These are phyloP conservation scores for Sitophilus oryzae DNA, from an alignment of 1,140 invertebrate species.

Conservation along the genomic window DNA sequence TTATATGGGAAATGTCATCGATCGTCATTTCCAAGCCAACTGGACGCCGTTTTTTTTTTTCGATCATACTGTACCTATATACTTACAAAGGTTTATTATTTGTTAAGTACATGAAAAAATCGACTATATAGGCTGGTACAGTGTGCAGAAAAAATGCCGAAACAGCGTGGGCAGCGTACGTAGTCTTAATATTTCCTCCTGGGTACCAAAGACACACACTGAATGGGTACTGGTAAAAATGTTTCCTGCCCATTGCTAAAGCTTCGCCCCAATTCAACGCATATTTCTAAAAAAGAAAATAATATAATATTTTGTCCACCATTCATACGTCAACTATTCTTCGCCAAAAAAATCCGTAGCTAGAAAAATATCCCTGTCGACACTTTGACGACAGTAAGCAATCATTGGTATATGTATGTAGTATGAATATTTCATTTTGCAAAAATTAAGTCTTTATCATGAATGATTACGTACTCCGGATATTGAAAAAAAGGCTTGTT, in stretches of 20 bases:
- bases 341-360: neutral
- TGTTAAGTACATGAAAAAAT: slow-evolving; percentile 58
- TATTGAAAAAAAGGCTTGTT: no score
- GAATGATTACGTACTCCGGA: no score
- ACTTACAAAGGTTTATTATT: slow-evolving; percentile 75
- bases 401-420: no score
- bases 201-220: slow-evolving; percentile 75
- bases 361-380: neutral
- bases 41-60: no score
- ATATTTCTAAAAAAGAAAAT: slow-evolving; percentile 45
- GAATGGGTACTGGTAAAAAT: slow-evolving; percentile 57
- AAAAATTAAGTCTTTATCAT: no score
- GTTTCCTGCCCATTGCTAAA: slow-evolving; percentile 56
- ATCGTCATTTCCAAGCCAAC: no score
- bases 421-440: no score
- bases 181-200: slow-evolving; percentile 65
- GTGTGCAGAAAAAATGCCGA: slow-evolving; percentile 68
- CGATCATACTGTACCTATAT: no score
- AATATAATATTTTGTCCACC: neutral
- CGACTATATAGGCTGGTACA: slow-evolving; percentile 77
- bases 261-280: slow-evolving; percentile 73
- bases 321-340: no score
- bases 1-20: no score
- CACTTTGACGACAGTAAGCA: no score
- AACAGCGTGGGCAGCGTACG: slow-evolving; percentile 59